Base-by-base conservation (phyloP, 2,888 invertebrate genomes). In the Dolomedes plantarius region DNA sequence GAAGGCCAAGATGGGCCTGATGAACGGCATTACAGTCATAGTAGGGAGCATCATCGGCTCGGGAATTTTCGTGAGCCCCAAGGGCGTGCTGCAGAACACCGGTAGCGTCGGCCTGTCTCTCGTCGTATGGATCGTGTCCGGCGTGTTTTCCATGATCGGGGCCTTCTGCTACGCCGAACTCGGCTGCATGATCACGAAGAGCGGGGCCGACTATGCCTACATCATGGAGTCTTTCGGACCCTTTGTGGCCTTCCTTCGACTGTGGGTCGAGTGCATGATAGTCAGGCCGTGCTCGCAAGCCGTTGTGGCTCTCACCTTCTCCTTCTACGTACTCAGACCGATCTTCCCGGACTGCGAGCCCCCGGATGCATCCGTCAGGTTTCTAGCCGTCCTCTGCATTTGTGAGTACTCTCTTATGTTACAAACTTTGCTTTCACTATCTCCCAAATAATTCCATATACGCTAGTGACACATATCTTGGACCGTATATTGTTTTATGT, bases 261-360 rank as follows among this genome's bases (percentile, higher is more conserved):
- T 99, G 11, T 99, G 99, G 99, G 97, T 99, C 80, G 99, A 99
- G 92, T 98, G 98, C 90, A 97, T 99, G 96, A 98, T 98, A 90
- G 98, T 98, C 82, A 93, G 98, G 86, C 99, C 99, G 9, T 98
- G 98, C 92, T 98, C 98, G 0, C 96, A 96, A 92, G 98, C 98
- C 3, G 98, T 99, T 90, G 98, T 99, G 29, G 98, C 99, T 0
- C 93, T 99, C 64, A 99, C 99, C 0, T 99, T 99, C 93, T 96
- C 98, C 90, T 95, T 96, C 86, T 99, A 99, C 93, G 97, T 98
- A 31, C 93, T 99, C 90, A 97, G 97, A 91, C 99, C 99, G 0
- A 94, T 99, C 91, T 99, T 97, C 91, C 96, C 97, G 0, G 97
- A 96, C 89, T 99, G 98, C 90, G 93, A 95, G 50, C 97, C 98